Evolutionary conservation across 2,888 invertebrate genomes (phyloP).

Genomic region (Drosophila infuscata): DNA sequence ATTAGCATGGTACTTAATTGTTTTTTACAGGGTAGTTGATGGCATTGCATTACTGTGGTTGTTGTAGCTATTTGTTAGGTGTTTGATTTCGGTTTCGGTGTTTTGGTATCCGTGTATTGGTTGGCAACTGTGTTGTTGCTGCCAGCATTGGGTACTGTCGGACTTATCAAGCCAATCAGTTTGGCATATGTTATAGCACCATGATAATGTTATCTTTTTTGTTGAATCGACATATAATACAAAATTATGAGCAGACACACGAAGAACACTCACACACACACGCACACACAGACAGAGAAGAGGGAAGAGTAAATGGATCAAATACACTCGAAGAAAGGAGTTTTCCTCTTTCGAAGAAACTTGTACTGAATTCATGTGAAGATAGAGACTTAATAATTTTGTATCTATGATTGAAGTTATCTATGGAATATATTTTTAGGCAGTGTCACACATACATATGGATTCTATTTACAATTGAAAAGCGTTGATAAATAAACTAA

Average conservation of each 20-base stretch:
- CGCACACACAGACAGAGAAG: constrained; percentile 14
- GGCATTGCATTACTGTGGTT: background rate
- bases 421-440: background rate
- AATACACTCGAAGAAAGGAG: constrained; percentile 7
- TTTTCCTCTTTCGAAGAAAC: background rate
- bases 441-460: background rate
- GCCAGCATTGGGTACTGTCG: constrained; percentile 27
- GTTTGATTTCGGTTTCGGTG: constrained; percentile 41
- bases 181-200: constrained; percentile 69
- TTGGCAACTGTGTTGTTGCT: constrained; percentile 28
- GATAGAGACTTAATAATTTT: background rate
- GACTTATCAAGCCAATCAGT: constrained; percentile 73
- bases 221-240: constrained; percentile 68
- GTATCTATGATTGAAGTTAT: background rate
- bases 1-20: background rate
- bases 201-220: constrained; percentile 67
- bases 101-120: constrained; percentile 29
- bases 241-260: constrained; percentile 57
- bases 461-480: background rate
- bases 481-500: background rate
- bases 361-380: background rate
- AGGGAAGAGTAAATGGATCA: constrained; percentile 6
- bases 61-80: constrained; percentile 22
- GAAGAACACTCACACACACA: constrained; percentile 1
- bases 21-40: constrained; percentile 20